Percentiles rank a stretch among this genome's conserved stretches.
These are phyloP conservation scores for Pseudorectes ferrugineus DNA, from an alignment of 2,113 vertebrate genomes.

Conservation along the genomic window DNA sequence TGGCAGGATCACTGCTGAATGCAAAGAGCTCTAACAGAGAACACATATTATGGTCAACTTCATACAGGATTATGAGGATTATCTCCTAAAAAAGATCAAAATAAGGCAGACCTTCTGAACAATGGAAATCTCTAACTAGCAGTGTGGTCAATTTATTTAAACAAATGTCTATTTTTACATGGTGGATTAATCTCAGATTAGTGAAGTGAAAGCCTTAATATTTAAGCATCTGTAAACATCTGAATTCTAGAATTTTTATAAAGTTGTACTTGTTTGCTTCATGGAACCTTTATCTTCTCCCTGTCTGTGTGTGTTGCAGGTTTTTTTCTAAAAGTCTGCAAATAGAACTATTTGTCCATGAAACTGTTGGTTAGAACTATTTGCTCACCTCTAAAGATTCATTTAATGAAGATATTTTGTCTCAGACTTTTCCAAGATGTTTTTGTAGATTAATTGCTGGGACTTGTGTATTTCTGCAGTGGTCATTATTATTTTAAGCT, in stretches of 20 bases:
- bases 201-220: not conserved
- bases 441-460: not conserved
- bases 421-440: not conserved
- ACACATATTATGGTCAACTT: not conserved
- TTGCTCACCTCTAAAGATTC: not conserved
- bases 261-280: not conserved
- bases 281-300: not conserved
- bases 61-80: slow-evolving; percentile 3
- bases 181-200: not conserved
- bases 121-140: not conserved
- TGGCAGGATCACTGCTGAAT: not conserved
- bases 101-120: not conserved
- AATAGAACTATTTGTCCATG: not conserved
- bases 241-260: not conserved
- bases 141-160: not conserved
- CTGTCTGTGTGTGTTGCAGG: not conserved
- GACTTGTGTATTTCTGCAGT: not conserved
- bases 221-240: not conserved
- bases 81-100: slow-evolving; percentile 25
- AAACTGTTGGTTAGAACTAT: not conserved
- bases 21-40: not conserved
- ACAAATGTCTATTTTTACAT: not conserved
- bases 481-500: not conserved
- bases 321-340: not conserved
- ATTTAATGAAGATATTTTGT: not conserved